A percentile compares a stretch with the other conserved stretches of the same genome.
phyloP scores from a whole-genome alignment of 2,113 vertebrate species.

The Rattus norvegicus region DNA sequence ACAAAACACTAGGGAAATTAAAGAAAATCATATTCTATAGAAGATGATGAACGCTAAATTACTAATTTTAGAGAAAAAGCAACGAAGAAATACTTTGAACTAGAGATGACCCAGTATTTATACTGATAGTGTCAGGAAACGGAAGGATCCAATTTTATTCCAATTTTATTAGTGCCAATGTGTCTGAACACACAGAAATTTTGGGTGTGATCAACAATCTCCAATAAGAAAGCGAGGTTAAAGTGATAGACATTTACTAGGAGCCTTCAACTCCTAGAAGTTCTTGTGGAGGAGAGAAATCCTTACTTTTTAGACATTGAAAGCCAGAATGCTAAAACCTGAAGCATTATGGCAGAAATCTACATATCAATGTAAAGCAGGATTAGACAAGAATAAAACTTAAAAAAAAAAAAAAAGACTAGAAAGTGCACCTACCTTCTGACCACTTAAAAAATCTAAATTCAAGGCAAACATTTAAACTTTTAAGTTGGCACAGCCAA shows the following conservation, averaged over 20 bases:
- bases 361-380: background rate
- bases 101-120: background rate
- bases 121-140: background rate
- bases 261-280: background rate
- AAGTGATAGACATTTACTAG: background rate
- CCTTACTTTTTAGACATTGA: background rate
- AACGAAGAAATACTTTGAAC: background rate
- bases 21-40: background rate
- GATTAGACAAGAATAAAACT: background rate
- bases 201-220: background rate
- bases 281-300: background rate
- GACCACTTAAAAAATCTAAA: conserved; percentile 29
- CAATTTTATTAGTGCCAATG: background rate
- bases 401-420: background rate
- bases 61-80: background rate
- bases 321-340: background rate
- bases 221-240: background rate
- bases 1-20: background rate
- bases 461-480: background rate
- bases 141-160: background rate
- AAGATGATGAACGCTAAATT: background rate
- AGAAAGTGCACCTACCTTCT: background rate
- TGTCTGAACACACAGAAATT: background rate
- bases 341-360: background rate
- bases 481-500: background rate